These are phyloP conservation scores for Gadus macrocephalus DNA, from an alignment of 2,113 vertebrate genomes.

Conservation along the genomic window DNA sequence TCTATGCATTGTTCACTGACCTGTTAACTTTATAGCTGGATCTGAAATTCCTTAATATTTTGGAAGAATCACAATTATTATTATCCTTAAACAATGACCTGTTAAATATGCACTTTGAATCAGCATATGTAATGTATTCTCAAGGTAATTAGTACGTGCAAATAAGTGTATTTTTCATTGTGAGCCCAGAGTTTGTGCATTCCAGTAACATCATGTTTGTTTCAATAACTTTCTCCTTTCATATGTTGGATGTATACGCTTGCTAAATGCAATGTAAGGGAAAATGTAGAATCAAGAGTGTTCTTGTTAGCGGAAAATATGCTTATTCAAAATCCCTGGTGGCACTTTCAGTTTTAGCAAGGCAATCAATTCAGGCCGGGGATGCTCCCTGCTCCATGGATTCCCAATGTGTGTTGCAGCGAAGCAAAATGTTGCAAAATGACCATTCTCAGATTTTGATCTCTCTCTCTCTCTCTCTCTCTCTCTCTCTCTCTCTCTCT, in stretches of 20 bases:
- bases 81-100: too few relatives aligned
- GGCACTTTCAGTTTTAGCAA: conserved; percentile 55
- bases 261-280: conserved; percentile 57
- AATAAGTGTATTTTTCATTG: neutral
- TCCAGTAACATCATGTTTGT: too few relatives aligned
- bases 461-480: neutral
- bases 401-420: conserved; percentile 48
- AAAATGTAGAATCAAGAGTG: conserved; percentile 49
- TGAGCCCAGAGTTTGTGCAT: too few relatives aligned
- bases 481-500: neutral
- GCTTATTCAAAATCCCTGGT: conserved; percentile 64
- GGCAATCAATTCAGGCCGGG: conserved; percentile 56
- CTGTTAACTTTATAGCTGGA: too few relatives aligned
- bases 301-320: conserved; percentile 67
- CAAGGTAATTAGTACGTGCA: neutral
- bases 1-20: too few relatives aligned
- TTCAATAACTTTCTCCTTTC: neutral
- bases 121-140: neutral
- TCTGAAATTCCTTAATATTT: too few relatives aligned
- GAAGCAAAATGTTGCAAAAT: conserved; percentile 37
- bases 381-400: conserved; percentile 43
- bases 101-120: neutral
- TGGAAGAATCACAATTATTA: too few relatives aligned
- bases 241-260: neutral
- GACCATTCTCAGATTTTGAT: conserved; percentile 2